Conservation (phyloP, 2,797 vertebrate genomes). For the Danionella dracula region DNA sequence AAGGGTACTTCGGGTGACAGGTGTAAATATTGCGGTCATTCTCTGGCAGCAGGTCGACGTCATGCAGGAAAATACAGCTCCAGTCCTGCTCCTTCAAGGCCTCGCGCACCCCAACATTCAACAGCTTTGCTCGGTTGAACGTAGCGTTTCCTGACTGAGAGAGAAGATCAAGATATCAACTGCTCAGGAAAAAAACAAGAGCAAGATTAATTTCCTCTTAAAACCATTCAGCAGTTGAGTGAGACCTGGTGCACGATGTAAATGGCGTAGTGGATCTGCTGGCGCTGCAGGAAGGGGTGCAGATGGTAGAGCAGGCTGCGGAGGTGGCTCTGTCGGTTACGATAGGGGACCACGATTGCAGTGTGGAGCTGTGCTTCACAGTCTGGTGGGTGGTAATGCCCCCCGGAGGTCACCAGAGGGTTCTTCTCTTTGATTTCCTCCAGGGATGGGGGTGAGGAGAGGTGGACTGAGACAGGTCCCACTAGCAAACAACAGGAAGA, state of each 20-base stretch:
- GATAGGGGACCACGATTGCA: slow-evolving; percentile 87
- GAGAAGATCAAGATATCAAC: neutral
- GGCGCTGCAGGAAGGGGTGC: slow-evolving; percentile 92
- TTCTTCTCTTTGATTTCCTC: slow-evolving; percentile 83
- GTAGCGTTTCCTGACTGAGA: slow-evolving; percentile 85
- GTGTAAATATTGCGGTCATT: slow-evolving; percentile 96
- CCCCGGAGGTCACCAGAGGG: slow-evolving; percentile 75
- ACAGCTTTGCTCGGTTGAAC: slow-evolving; percentile 91
- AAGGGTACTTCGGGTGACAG: slow-evolving; percentile 86
- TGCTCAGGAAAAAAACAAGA: neutral
- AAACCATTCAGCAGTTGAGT: too few relatives aligned
- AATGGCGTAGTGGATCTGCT: slow-evolving; percentile 93
- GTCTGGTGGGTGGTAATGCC: slow-evolving; percentile 77
- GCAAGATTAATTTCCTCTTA: neutral
- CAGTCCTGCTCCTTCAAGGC: slow-evolving; percentile 90
- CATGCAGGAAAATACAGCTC: slow-evolving; percentile 91
- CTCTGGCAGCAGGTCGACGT: slow-evolving; percentile 91
- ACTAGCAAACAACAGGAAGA: slow-evolving; percentile 61
- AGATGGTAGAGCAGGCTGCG: slow-evolving; percentile 89
- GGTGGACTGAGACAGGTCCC: slow-evolving; percentile 84
- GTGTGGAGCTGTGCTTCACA: slow-evolving; percentile 85
- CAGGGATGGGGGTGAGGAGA: slow-evolving; percentile 75
- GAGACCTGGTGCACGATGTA: slow-evolving; percentile 95
- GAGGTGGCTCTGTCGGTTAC: slow-evolving; percentile 86
- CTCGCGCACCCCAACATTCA: slow-evolving; percentile 91